Evolutionary conservation across 2,113 vertebrate genomes (phyloP).

Genomic region (Rutilus rutilus): DNA sequence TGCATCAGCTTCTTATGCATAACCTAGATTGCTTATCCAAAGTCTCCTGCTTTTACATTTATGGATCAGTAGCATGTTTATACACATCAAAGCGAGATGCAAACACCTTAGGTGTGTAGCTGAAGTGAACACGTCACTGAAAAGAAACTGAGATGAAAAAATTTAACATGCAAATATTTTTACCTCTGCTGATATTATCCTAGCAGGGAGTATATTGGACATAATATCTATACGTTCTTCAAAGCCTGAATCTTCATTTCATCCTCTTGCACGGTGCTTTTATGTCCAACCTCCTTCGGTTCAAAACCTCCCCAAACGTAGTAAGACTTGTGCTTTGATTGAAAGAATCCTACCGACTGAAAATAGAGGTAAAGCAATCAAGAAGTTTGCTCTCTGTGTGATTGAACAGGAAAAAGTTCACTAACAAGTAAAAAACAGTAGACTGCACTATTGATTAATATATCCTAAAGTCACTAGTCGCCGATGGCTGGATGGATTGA

Average conservation of each 20-base stretch:
- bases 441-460: background rate
- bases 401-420: constrained; percentile 9
- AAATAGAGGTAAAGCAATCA: background rate
- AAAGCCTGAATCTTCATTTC: constrained; percentile 24
- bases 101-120: constrained; percentile 7
- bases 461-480: too few species aligned
- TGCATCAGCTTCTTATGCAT: constrained; percentile 6
- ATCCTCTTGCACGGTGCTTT: background rate
- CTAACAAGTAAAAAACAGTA: background rate
- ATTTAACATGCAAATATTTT: background rate
- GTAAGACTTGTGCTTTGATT: constrained; percentile 14
- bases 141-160: background rate
- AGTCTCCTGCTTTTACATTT: background rate
- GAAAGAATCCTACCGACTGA: background rate
- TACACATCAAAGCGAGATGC: constrained; percentile 1
- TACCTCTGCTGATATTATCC: constrained; percentile 11
- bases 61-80: constrained; percentile 16
- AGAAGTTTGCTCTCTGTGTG: background rate
- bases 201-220: background rate
- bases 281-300: constrained; percentile 5
- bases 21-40: constrained; percentile 5
- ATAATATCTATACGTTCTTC: constrained; percentile 1
- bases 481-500: too few species aligned
- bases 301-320: constrained; percentile 9
- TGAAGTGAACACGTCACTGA: background rate